Conservation (phyloP, 2,888 invertebrate species). For the Pterostichus madidus region DNA sequence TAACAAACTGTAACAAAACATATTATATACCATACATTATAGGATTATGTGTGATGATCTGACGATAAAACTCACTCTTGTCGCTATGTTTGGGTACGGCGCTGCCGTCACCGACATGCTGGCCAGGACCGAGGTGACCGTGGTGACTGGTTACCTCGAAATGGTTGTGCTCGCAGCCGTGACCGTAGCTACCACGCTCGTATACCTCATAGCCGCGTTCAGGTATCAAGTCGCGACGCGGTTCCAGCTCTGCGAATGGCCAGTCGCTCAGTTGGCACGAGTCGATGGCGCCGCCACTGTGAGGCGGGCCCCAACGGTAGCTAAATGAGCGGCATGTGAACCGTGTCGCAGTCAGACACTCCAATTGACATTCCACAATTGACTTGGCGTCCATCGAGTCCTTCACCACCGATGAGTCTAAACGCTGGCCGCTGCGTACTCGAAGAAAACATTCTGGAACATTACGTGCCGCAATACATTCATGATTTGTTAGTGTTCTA, state of each 20-base stretch:
- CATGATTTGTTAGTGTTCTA: not conserved
- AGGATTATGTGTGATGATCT: no score
- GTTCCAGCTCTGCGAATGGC: slow-evolving; percentile 83
- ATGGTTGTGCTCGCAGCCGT: slow-evolving; percentile 88
- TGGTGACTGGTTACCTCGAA: slow-evolving; percentile 74
- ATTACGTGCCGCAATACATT: not conserved
- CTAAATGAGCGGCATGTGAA: slow-evolving; percentile 91
- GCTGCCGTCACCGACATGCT: slow-evolving; percentile 69
- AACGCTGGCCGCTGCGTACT: slow-evolving; percentile 86
- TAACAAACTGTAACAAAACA: slow-evolving; percentile 83
- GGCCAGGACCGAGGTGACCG: slow-evolving; percentile 38
- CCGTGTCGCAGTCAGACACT: slow-evolving; percentile 85
- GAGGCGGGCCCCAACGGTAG: slow-evolving; percentile 85
- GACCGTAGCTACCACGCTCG: slow-evolving; percentile 89
- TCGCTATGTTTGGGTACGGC: slow-evolving; percentile 67
- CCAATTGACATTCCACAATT: slow-evolving; percentile 89
- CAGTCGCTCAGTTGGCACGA: slow-evolving; percentile 90
- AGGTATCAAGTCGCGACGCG: slow-evolving; percentile 79
- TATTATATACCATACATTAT: no score
- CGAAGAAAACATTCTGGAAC: slow-evolving; percentile 90
- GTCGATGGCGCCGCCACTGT: slow-evolving; percentile 83
- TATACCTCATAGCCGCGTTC: slow-evolving; percentile 87
- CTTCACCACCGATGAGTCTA: slow-evolving; percentile 82
- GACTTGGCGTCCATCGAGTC: slow-evolving; percentile 84
- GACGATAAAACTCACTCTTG: slow-evolving; percentile 63